These are phyloP conservation scores for Melanotaenia trifasciata DNA, from an alignment of 2,797 vertebrate genomes.

Conservation along the genomic window DNA sequence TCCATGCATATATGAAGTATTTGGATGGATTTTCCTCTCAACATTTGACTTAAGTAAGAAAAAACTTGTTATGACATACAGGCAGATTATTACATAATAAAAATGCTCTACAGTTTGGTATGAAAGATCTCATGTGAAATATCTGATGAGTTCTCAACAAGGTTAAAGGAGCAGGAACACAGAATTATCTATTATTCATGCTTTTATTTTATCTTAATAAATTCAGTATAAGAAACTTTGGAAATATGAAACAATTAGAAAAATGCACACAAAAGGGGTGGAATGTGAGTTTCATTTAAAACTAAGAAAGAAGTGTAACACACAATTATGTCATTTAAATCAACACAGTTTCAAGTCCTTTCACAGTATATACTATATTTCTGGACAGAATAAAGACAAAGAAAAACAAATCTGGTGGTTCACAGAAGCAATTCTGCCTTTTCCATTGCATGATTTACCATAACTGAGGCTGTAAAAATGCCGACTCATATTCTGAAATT, in stretches of 20 bases:
- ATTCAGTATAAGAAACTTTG: background rate
- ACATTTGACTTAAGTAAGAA: too few relatives aligned
- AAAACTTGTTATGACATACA: too few relatives aligned
- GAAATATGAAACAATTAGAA: background rate
- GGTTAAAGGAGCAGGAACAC: too few relatives aligned
- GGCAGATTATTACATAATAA: too few relatives aligned
- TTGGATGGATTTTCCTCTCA: too few relatives aligned
- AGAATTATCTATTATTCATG: too few relatives aligned
- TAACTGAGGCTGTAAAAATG: slow-evolving; percentile 14
- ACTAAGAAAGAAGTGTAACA: background rate
- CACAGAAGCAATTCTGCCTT: background rate
- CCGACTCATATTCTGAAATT: slow-evolving; percentile 52
- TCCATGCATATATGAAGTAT: background rate
- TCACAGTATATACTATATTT: background rate
- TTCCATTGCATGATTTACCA: background rate
- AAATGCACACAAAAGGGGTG: background rate
- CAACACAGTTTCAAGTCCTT: background rate
- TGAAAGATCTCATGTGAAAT: too few relatives aligned
- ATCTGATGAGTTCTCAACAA: too few relatives aligned
- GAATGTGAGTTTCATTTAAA: background rate
- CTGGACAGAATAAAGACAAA: background rate
- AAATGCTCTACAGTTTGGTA: too few relatives aligned
- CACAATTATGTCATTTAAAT: background rate
- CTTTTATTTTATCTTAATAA: background rate
- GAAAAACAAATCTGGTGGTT: background rate